phyloP scores from a whole-genome alignment of 2,888 invertebrate species.

The Papilio demoleus region DNA sequence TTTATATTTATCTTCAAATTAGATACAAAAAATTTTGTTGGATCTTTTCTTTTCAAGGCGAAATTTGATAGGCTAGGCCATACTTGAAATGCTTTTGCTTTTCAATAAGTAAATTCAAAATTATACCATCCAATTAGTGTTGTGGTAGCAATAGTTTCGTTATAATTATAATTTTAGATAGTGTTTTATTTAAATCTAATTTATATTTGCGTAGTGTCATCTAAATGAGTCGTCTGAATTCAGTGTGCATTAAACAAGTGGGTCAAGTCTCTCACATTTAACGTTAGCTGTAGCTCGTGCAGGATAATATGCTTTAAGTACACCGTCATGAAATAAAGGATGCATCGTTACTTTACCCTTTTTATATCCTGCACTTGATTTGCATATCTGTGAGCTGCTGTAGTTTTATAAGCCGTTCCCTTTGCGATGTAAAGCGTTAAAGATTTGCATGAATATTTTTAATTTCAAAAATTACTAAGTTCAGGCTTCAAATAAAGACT shows the following conservation, averaged over 20 bases:
- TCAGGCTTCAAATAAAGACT: too few relatives aligned
- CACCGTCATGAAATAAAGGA: conserved; percentile 12
- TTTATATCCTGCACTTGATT: conserved; percentile 20
- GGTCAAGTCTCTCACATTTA: conserved; percentile 30
- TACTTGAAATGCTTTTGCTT: not conserved
- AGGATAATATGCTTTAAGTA: conserved; percentile 1
- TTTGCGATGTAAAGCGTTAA: not conserved
- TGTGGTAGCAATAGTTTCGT: not conserved
- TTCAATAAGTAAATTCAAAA: too few relatives aligned
- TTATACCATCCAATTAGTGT: not conserved
- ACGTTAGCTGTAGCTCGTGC: conserved; percentile 9
- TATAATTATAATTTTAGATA: not conserved
- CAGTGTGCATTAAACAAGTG: conserved; percentile 26
- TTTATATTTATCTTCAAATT: too few relatives aligned
- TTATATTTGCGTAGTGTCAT: conserved; percentile 6
- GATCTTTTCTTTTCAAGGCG: not conserved
- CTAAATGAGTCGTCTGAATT: conserved; percentile 9
- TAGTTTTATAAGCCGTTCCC: not conserved
- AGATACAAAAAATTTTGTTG: too few relatives aligned
- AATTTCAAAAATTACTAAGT: too few relatives aligned
- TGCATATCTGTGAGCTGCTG: not conserved
- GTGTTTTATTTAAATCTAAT: conserved; percentile 6
- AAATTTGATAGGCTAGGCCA: not conserved
- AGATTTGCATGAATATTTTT: not conserved
- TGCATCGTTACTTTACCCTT: not conserved